phyloP scores from a whole-genome alignment of 2,797 vertebrate genomes.

The Ptychadena robeensis region DNA sequence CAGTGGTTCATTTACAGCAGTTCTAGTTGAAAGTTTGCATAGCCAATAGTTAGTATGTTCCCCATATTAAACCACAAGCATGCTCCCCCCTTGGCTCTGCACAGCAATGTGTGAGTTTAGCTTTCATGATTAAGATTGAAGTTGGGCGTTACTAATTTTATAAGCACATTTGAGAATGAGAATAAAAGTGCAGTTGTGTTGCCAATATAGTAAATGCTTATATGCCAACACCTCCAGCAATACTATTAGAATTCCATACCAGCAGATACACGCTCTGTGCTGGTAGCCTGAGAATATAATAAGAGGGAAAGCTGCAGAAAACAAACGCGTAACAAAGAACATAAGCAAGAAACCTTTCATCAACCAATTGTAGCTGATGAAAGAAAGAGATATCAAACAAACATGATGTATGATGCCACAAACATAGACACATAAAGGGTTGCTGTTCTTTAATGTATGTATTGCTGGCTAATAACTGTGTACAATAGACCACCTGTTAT shows the following conservation, averaged over 20 bases:
- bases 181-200: neutral
- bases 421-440: constrained; percentile 31
- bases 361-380: constrained; percentile 44
- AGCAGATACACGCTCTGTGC: constrained; percentile 10
- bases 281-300: constrained; percentile 1
- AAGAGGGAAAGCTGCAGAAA: constrained; percentile 1
- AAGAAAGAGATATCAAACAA: constrained; percentile 60
- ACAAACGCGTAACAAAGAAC: constrained; percentile 12
- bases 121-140: too few species aligned
- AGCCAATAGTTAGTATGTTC: too few species aligned
- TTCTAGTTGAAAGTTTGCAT: too few species aligned
- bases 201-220: neutral
- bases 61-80: too few species aligned
- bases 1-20: too few species aligned
- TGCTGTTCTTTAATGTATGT: neutral
- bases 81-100: too few species aligned
- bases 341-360: constrained; percentile 51
- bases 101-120: too few species aligned
- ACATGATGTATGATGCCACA: constrained; percentile 55
- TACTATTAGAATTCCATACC: neutral
- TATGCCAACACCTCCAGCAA: constrained; percentile 15
- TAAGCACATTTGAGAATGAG: neutral
- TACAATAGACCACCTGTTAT: too few species aligned
- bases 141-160: too few species aligned
- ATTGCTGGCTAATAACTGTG: neutral